A percentile compares a stretch with the other conserved stretches of the same genome.
phyloP scores from a whole-genome alignment of 2,113 vertebrate genomes.

The Elanoides forficatus region DNA sequence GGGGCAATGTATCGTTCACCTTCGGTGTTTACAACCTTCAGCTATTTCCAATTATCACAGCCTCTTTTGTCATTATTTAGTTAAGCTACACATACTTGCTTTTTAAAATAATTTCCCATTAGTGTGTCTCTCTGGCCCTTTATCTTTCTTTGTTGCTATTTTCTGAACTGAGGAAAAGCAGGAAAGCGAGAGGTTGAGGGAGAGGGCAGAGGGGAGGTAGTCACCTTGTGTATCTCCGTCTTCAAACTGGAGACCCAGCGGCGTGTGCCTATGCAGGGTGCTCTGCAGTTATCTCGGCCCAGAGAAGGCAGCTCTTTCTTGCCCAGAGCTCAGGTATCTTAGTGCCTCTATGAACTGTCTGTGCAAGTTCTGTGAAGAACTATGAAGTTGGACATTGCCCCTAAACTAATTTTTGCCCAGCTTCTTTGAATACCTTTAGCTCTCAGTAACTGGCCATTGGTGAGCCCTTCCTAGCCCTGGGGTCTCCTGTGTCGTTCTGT shows the following conservation, averaged over 20 bases:
- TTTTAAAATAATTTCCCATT: background rate
- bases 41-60: background rate
- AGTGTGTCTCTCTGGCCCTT: background rate
- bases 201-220: background rate
- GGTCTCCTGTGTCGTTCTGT: background rate
- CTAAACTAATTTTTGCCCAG: background rate
- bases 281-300: accelerated
- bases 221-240: accelerated
- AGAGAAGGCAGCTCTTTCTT: background rate
- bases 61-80: background rate
- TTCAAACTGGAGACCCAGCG: background rate
- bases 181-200: background rate
- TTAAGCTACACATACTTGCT: background rate
- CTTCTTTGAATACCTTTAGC: background rate
- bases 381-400: background rate
- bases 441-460: background rate
- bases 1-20: background rate
- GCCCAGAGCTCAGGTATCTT: background rate
- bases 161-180: background rate
- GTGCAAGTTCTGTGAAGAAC: background rate
- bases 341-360: background rate
- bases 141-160: background rate
- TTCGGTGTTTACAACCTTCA: background rate
- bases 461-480: background rate
- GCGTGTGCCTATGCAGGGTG: background rate